Percentiles rank a stretch among this genome's conserved stretches.
Evolutionary conservation across 2,888 invertebrate genomes (phyloP).

Genomic region (Drosophila pegasa): DNA sequence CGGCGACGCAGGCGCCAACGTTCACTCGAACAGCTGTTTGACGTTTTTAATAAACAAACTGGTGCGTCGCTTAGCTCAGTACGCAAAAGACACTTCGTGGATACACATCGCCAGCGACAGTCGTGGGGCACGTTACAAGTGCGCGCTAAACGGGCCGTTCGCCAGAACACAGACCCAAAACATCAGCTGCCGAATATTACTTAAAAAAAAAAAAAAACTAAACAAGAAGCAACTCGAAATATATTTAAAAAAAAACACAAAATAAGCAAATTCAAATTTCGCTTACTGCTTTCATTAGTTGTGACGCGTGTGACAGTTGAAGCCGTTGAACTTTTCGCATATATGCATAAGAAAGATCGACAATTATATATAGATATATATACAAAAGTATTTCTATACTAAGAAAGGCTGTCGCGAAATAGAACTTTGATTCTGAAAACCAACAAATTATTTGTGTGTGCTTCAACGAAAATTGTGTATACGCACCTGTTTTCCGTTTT

Average conservation of each 20-base stretch:
- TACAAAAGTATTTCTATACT: constrained; percentile 4
- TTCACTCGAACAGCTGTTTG: constrained; percentile 65
- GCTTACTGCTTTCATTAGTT: constrained; percentile 42
- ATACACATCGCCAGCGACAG: constrained; percentile 63
- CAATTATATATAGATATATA: constrained; percentile 7
- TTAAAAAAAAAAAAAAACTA: not conserved
- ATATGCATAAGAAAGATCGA: not conserved
- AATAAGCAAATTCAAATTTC: constrained; percentile 1
- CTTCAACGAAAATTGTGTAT: constrained; percentile 17
- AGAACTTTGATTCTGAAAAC: constrained; percentile 25
- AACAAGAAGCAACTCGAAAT: not conserved
- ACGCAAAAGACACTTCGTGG: constrained; percentile 68
- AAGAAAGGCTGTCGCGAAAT: constrained; percentile 12
- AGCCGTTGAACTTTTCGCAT: constrained; percentile 55
- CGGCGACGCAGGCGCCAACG: constrained; percentile 24
- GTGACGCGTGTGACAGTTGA: constrained; percentile 32
- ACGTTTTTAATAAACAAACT: constrained; percentile 75
- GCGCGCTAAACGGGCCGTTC: constrained; percentile 68
- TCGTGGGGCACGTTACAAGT: constrained; percentile 44
- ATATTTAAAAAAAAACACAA: not conserved
- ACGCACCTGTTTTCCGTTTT: constrained; percentile 45
- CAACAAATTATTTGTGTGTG: constrained; percentile 23
- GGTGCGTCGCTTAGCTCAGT: constrained; percentile 59
- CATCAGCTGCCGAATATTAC: constrained; percentile 23
- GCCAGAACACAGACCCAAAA: constrained; percentile 55